Evolutionary conservation across 2,113 vertebrate species (phyloP).

Genomic region (Engystomops pustulosus): DNA sequence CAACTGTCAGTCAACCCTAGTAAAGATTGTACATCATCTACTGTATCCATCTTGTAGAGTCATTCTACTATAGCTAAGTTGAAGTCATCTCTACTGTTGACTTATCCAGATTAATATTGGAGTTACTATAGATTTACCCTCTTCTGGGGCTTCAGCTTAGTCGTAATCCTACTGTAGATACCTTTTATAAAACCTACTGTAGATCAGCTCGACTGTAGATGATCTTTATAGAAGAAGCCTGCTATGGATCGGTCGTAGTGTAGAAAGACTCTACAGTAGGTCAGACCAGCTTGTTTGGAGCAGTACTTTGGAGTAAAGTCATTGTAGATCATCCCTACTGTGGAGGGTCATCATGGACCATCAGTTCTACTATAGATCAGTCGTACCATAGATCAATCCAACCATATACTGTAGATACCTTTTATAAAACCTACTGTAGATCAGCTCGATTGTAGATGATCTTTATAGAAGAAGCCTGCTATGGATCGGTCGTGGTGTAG

Average conservation of each 20-base stretch:
- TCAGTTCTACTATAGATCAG: not conserved
- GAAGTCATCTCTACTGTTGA: not conserved
- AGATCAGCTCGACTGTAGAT: no score
- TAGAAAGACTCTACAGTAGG: no score
- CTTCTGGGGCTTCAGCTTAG: not conserved
- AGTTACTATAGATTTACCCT: not conserved
- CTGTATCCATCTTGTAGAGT: no score
- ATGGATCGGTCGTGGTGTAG: no score
- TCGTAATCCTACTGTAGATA: not conserved
- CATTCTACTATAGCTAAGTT: no score
- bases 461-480: no score
- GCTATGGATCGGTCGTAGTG: no score
- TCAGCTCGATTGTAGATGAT: no score
- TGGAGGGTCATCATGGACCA: not conserved
- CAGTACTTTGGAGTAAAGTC: no score
- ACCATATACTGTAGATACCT: not conserved
- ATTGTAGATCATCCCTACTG: not conserved
- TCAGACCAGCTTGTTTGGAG: no score
- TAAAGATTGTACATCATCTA: no score
- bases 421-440: not conserved
- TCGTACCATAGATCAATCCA: not conserved
- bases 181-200: not conserved
- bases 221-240: no score
- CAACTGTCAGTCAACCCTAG: not conserved
- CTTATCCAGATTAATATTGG: not conserved